Percentiles rank a stretch among this genome's conserved stretches.
These are phyloP conservation scores for Zygothrica quintamaculata DNA, from an alignment of 2,888 invertebrate species.

Conservation along the genomic window DNA sequence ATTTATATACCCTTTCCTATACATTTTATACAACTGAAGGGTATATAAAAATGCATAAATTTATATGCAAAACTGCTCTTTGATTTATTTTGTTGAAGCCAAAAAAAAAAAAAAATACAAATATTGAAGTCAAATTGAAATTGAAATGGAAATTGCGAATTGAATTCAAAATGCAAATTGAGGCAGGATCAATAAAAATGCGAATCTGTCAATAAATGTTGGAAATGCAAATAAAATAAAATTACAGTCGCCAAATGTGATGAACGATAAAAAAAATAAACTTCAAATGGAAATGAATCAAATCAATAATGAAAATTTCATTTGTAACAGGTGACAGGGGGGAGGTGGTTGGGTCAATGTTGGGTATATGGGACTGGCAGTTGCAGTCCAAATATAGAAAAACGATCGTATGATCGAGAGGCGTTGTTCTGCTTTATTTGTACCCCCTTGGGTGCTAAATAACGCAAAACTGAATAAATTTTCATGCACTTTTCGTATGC, in stretches of 20 bases:
- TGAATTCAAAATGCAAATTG: slow-evolving; percentile 76
- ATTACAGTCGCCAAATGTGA: slow-evolving; percentile 49
- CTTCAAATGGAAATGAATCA: slow-evolving; percentile 47
- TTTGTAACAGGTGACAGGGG: too few relatives aligned
- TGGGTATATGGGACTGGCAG: too few relatives aligned
- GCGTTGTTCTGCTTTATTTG: slow-evolving; percentile 36
- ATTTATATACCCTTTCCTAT: too few relatives aligned
- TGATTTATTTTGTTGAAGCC: slow-evolving; percentile 28
- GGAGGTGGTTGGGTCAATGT: too few relatives aligned
- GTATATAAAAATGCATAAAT: slow-evolving; percentile 20
- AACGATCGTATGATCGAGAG: slow-evolving; percentile 48
- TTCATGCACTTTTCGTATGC: slow-evolving; percentile 60
- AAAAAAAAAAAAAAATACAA: slow-evolving; percentile 23
- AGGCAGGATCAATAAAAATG: slow-evolving; percentile 78
- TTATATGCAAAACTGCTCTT: slow-evolving; percentile 54
- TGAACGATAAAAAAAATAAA: slow-evolving; percentile 41
- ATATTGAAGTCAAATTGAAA: slow-evolving; percentile 11
- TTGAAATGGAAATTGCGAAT: slow-evolving; percentile 58
- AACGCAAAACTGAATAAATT: slow-evolving; percentile 74
- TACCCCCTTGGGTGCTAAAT: slow-evolving; percentile 78
- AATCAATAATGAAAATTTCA: slow-evolving; percentile 54
- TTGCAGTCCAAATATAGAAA: slow-evolving; percentile 60
- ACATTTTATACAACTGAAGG: not conserved
- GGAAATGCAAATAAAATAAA: slow-evolving; percentile 70
- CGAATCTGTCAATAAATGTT: slow-evolving; percentile 80